phyloP scores from a whole-genome alignment of 1,140 invertebrate species.

The Caenorhabditis inopinata region DNA sequence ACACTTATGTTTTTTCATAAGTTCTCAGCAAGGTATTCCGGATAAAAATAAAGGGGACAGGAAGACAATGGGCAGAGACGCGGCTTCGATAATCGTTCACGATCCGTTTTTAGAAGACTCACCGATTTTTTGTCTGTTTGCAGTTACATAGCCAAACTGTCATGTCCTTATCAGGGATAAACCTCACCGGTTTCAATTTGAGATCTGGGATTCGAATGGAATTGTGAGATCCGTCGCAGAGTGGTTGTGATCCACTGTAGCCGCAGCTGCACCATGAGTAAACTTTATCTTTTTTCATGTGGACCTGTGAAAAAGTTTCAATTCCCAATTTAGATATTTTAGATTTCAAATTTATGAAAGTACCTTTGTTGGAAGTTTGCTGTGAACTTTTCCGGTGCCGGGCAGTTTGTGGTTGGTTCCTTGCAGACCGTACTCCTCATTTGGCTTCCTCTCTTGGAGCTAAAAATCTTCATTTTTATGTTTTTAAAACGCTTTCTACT shows the following conservation, averaged over 20 bases:
- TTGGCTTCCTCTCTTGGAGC: constrained; percentile 62
- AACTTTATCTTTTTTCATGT: constrained; percentile 74
- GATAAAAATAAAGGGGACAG: too few relatives aligned
- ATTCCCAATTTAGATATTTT: background rate
- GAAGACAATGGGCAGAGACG: too few relatives aligned
- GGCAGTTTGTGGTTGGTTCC: constrained; percentile 63
- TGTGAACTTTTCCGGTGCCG: constrained; percentile 57
- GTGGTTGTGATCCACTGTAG: constrained; percentile 79
- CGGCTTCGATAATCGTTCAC: too few relatives aligned
- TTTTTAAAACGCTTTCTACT: background rate
- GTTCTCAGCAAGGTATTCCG: too few relatives aligned
- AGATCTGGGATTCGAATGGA: constrained; percentile 72
- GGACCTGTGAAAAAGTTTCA: constrained; percentile 25
- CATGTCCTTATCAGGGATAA: constrained; percentile 82
- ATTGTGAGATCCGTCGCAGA: constrained; percentile 91
- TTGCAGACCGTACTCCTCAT: constrained; percentile 61
- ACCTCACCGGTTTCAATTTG: constrained; percentile 75
- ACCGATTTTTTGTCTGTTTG: constrained; percentile 85
- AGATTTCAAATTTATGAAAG: background rate
- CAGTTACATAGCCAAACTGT: constrained; percentile 98
- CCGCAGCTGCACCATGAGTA: constrained; percentile 94
- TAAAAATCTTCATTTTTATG: constrained; percentile 26
- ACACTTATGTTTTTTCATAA: too few relatives aligned
- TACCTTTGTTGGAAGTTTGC: constrained; percentile 61
- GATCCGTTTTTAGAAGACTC: background rate